Percentiles rank a stretch among this genome's conserved stretches.
Conservation (phyloP, 2,113 vertebrate species). For the Oceanodroma tethys region DNA sequence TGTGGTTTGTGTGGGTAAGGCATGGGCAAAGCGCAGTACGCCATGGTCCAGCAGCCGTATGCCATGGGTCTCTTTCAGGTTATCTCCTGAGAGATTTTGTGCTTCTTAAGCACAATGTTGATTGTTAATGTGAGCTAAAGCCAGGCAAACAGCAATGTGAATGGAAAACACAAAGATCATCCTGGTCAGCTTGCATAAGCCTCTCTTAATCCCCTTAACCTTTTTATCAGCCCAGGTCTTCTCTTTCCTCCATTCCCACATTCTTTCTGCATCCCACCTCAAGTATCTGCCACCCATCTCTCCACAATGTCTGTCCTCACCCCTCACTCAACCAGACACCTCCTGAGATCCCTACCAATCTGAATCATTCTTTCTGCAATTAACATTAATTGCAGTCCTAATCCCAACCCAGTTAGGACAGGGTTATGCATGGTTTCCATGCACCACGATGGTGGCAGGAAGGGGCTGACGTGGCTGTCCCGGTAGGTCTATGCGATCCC, state of each 20-base stretch:
- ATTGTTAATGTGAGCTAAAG: background rate
- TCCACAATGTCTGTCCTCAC: background rate
- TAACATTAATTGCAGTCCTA: background rate
- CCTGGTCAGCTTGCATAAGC: background rate
- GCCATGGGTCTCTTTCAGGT: background rate
- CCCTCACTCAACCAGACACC: background rate
- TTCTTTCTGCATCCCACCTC: background rate
- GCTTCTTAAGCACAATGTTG: background rate
- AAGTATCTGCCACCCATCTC: background rate
- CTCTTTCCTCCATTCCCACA: background rate
- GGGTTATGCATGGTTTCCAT: background rate
- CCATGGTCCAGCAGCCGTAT: accelerated
- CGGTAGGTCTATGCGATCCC: background rate
- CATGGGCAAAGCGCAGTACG: background rate
- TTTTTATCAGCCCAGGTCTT: background rate
- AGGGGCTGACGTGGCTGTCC: background rate
- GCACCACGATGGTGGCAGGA: accelerated
- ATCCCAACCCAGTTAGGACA: accelerated
- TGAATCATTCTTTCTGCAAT: background rate
- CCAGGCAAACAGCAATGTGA: background rate
- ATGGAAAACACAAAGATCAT: background rate
- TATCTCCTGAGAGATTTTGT: background rate
- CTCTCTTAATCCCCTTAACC: background rate
- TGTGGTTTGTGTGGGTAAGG: background rate
- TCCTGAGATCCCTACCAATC: background rate